phyloP scores from a whole-genome alignment of 2,113 vertebrate genomes.

The Eudyptes chrysolophus region DNA sequence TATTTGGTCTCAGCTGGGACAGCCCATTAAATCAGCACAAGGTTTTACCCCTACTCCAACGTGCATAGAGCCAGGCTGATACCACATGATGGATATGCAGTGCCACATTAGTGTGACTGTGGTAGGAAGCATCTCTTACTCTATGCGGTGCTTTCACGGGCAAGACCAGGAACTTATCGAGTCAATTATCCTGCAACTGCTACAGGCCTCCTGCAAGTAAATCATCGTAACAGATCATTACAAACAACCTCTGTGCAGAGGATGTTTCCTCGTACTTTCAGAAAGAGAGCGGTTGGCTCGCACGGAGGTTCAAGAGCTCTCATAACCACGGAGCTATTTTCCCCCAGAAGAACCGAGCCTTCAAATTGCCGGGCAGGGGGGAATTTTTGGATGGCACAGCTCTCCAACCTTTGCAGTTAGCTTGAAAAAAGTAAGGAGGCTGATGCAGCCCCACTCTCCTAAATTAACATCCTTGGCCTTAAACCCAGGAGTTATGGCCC shows the following conservation, averaged over 20 bases:
- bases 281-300: neutral
- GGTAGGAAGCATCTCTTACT: neutral
- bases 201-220: neutral
- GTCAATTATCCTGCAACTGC: neutral
- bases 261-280: neutral
- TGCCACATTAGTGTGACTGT: neutral
- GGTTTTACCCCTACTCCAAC: neutral
- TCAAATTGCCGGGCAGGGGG: neutral
- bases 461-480: neutral
- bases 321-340: neutral
- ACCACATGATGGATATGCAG: neutral
- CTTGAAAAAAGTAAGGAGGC: neutral
- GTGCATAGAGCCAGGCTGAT: neutral
- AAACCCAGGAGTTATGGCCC: rapidly evolving
- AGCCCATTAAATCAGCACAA: neutral
- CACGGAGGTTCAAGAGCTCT: neutral
- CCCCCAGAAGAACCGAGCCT: neutral
- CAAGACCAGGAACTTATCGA: neutral
- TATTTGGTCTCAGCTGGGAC: neutral
- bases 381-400: neutral
- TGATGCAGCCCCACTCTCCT: neutral
- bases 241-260: neutral
- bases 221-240: neutral
- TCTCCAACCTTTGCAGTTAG: neutral
- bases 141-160: neutral